A percentile compares a stretch with the other conserved stretches of the same genome.
These are phyloP conservation scores for Tenthredo distinguenda DNA, from an alignment of 2,888 invertebrate species.

Conservation along the genomic window DNA sequence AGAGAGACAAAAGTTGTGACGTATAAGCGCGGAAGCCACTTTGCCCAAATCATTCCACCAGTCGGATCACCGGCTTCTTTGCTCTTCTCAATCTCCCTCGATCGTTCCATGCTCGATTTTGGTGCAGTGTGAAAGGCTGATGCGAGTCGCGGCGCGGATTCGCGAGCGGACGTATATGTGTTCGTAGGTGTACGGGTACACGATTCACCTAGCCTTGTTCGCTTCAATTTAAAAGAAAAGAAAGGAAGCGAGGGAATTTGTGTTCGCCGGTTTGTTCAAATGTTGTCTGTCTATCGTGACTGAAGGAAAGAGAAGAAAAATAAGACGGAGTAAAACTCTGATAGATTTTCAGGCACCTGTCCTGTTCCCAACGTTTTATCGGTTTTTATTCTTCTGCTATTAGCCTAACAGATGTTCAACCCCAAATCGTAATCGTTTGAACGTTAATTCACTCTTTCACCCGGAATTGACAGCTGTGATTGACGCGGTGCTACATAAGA, in stretches of 20 bases:
- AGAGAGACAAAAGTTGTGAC: not conserved
- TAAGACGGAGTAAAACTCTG: slow-evolving; percentile 5
- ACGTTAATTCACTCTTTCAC: slow-evolving; percentile 46
- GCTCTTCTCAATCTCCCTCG: slow-evolving; percentile 1
- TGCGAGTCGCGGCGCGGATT: not conserved
- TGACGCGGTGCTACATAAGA: slow-evolving; percentile 45
- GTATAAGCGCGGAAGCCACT: slow-evolving; percentile 50
- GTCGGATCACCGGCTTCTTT: slow-evolving; percentile 42
- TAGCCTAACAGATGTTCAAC: slow-evolving; percentile 49
- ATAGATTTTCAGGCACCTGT: slow-evolving; percentile 35
- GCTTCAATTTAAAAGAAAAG: not conserved
- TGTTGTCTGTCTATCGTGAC: slow-evolving; percentile 22
- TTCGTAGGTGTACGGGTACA: not conserved
- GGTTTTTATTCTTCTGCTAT: slow-evolving; percentile 42
- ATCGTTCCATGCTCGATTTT: slow-evolving; percentile 10
- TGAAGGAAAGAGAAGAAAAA: not conserved
- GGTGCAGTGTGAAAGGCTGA: slow-evolving; percentile 8
- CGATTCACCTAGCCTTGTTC: slow-evolving; percentile 13
- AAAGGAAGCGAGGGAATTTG: not conserved
- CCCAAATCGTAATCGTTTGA: slow-evolving; percentile 44
- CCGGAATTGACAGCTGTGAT: slow-evolving; percentile 43
- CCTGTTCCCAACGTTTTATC: slow-evolving; percentile 13
- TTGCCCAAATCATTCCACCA: slow-evolving; percentile 55
- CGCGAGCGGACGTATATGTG: not conserved
- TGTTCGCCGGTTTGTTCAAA: slow-evolving; percentile 21